Evolutionary conservation across 2,113 vertebrate genomes (phyloP), one percentile per base, ranked within the genome.

Genomic region (Steatornis caripensis): DNA sequence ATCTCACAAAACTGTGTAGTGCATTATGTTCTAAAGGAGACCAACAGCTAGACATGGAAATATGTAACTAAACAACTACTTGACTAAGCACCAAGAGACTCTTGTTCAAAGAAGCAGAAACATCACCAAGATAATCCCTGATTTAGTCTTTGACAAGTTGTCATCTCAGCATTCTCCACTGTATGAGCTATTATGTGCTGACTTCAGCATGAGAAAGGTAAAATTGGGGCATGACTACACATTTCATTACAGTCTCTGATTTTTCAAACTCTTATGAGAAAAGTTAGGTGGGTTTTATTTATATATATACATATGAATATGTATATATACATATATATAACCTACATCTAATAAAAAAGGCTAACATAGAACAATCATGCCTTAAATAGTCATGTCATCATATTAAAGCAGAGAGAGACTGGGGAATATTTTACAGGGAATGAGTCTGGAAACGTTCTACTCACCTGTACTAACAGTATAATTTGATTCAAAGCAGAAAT

Each of bases 141-240:
- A 75, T 87, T 97, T 96, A 95, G 46, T 74, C 45, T 97, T 96
- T 95, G 93, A 86, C 91, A 92, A 12, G 6, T 77, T 92, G 74
- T 64, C 72, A 90, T 95, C 72, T 97, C 87, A 95, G 84, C 49
- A 12, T 95, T 94, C 57, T 46, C 23, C 77, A 41, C 64, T 94
- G 15, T 80, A 87, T 78, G 70, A 95, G 60, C 49, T 90, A 11
- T 96, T 96, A 81, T 94, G 43, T 97, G 93, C 82, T 97, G 96
- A 95, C 72, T 98, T 97, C 93, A 97, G 87, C 93, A 90, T 29
- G 60, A 30, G 69, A 82, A 64, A 37, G 29, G 58, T 92, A 91
- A 97, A 98, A 91, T n/a, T 94, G 76, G 85, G 81, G 15, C 81
- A 95, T 87, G 80, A 83, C 80, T 96, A 23, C 15, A 93, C 41